Base-by-base conservation (phyloP, 2,888 invertebrate genomes). In the Rhorus exstirpatorius region DNA sequence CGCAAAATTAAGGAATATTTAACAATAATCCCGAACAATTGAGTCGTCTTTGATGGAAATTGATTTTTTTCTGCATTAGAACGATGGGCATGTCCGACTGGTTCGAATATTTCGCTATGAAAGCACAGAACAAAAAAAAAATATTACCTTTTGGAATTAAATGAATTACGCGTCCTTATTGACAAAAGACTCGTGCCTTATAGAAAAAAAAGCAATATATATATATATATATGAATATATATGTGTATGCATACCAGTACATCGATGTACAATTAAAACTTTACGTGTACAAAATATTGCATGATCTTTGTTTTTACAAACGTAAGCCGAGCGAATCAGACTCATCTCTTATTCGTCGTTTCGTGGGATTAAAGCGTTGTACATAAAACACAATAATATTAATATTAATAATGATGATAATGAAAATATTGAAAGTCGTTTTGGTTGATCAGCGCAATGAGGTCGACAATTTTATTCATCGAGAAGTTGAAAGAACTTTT, bases 201-300 rank as follows among this genome's bases (percentile, higher is more conserved):
- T 14, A 14, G 63, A 63, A 0, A 31, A 44, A 46, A 55, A 12
- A 53, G 14, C 17, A 26, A 67, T 14, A 61, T 35, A 53, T 17
- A 81, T 38, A 81, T 77, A 49, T 41, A 44, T 51, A 44, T 21
- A 61, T n/a, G 14, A 19, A 70, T 68, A 21, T 44, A 77, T 79
- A 61, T n/a, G 44, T 31, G 2, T n/a, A 63, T n/a, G n/a, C n/a
- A n/a, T n/a, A n/a, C n/a, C n/a, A n/a, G n/a, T n/a, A n/a, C n/a
- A n/a, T n/a, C n/a, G n/a, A n/a, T n/a, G n/a, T 21, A 63, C 8
- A 63, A 44, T 26, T 44, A 31, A 65, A 10, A 7, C 44, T 46
- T 14, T 14, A 35, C 24, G 17, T 49, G 65, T 65, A 65, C 65
- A 65, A 81, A 67, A 74, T 67, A 77, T 81, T 44, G 26, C 63